phyloP scores from a whole-genome alignment of 92 coral and sea anemone species.

The Palythoa caribaeorum region DNA sequence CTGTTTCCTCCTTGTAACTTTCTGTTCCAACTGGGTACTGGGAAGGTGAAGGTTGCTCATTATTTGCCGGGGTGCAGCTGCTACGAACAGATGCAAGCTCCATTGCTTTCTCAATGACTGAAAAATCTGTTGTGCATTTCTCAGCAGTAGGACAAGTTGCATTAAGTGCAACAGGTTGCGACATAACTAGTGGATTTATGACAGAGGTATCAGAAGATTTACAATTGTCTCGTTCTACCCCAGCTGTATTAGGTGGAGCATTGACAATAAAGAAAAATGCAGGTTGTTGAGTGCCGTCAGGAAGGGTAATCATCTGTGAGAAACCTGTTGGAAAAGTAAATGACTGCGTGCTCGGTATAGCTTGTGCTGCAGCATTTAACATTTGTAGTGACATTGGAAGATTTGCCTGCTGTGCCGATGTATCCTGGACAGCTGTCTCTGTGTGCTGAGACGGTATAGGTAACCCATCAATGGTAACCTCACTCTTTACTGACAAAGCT shows the following conservation, averaged over 20 bases:
- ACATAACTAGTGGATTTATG: slow-evolving; percentile 70
- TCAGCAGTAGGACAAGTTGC: slow-evolving; percentile 50
- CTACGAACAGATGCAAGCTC: slow-evolving; percentile 67
- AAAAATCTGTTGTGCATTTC: slow-evolving; percentile 32
- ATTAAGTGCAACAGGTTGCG: slow-evolving; percentile 73
- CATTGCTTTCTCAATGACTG: slow-evolving; percentile 87
- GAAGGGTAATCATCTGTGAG: slow-evolving; percentile 46
- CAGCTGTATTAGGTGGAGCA: slow-evolving; percentile 33
- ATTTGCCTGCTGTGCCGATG: background rate
- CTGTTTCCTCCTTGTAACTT: background rate
- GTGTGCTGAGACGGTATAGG: background rate
- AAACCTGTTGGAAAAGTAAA: slow-evolving; percentile 43
- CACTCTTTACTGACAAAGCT: slow-evolving; percentile 2
- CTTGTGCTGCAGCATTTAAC: background rate
- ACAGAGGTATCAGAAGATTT: slow-evolving; percentile 13
- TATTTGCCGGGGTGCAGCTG: background rate
- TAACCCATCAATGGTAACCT: background rate
- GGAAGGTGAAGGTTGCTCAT: slow-evolving; percentile 39
- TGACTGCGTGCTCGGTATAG: slow-evolving; percentile 17
- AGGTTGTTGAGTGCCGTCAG: slow-evolving; percentile 64
- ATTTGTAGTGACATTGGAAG: background rate
- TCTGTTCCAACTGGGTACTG: background rate
- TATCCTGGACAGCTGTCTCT: background rate
- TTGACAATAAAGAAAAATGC: slow-evolving; percentile 61
- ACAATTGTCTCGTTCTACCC: background rate